Percentiles rank a stretch among this genome's conserved stretches.
Conservation (phyloP, 2,888 invertebrate species). For the Serripes groenlandicus region DNA sequence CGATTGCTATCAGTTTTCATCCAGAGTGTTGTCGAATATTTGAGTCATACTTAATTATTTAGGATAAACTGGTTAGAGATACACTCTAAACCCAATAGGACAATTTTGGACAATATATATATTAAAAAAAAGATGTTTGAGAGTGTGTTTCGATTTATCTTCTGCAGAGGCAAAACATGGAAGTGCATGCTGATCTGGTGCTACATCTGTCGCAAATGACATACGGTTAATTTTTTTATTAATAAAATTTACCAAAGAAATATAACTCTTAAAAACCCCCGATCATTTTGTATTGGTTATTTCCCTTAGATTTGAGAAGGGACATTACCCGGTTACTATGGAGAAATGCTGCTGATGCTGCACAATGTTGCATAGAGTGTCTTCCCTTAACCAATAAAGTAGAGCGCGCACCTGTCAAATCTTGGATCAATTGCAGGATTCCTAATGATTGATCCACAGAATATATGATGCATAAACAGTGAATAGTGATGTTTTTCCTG, state of each 20-base stretch:
- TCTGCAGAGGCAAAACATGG: not conserved
- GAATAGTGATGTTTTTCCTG: constrained; percentile 5
- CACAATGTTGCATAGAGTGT: constrained; percentile 50
- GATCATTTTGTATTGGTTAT: not conserved
- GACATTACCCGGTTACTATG: not conserved
- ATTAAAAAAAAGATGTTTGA: not conserved
- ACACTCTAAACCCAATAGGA: not conserved
- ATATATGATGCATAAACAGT: constrained; percentile 30
- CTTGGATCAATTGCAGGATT: constrained; percentile 55
- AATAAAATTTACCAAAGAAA: not conserved
- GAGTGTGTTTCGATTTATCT: not conserved
- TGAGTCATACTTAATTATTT: too few species aligned
- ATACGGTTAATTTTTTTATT: not conserved
- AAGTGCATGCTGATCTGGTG: not conserved
- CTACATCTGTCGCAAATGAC: not conserved
- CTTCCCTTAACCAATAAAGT: constrained; percentile 40
- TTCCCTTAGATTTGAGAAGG: not conserved
- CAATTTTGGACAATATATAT: not conserved
- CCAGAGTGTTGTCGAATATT: too few species aligned
- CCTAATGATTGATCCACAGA: constrained; percentile 48
- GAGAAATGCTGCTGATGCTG: constrained; percentile 58
- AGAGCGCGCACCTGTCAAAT: constrained; percentile 69
- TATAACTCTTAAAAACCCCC: not conserved
- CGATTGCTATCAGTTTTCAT: too few species aligned
- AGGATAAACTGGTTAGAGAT: too few species aligned